phyloP scores from a whole-genome alignment of 2,888 invertebrate species.

The Podotricha telesiphe region DNA sequence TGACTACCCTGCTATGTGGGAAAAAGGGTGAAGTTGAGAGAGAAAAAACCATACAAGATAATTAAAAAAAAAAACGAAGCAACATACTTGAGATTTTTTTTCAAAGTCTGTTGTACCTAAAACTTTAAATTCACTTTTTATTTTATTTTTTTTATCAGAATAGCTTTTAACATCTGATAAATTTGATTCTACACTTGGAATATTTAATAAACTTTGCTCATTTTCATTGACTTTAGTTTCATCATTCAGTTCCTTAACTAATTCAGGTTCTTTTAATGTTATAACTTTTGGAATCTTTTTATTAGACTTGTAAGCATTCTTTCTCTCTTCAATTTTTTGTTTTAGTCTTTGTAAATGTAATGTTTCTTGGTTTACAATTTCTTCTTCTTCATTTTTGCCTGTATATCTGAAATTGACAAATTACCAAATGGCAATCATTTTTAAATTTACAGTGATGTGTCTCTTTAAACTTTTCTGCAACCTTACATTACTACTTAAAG shows the following conservation, averaged over 20 bases:
- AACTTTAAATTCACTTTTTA: conserved; percentile 83
- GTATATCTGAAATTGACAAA: conserved; percentile 66
- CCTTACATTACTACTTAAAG: too few species aligned
- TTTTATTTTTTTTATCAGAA: conserved; percentile 24
- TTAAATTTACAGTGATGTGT: neutral
- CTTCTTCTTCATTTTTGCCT: conserved; percentile 65
- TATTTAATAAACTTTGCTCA: conserved; percentile 22
- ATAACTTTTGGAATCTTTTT: conserved; percentile 39
- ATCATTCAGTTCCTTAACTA: conserved; percentile 7
- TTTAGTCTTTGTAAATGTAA: conserved; percentile 83
- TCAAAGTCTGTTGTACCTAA: conserved; percentile 86
- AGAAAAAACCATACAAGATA: neutral
- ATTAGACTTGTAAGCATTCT: conserved; percentile 55
- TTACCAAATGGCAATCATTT: conserved; percentile 4
- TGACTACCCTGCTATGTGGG: too few species aligned
- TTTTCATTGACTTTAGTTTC: conserved; percentile 14
- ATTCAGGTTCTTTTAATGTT: conserved; percentile 38
- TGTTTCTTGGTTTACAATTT: conserved; percentile 76
- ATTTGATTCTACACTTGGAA: conserved; percentile 26
- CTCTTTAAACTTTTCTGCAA: too few species aligned
- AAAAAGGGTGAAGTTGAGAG: too few species aligned
- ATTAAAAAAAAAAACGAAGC: neutral
- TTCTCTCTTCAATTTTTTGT: conserved; percentile 84
- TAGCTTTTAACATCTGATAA: conserved; percentile 4
- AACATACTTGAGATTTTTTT: conserved; percentile 81